A percentile compares a stretch with the other conserved stretches of the same genome.
These are phyloP conservation scores for Acrocephalus arundinaceus DNA, from an alignment of 2,113 vertebrate species.

Conservation along the genomic window DNA sequence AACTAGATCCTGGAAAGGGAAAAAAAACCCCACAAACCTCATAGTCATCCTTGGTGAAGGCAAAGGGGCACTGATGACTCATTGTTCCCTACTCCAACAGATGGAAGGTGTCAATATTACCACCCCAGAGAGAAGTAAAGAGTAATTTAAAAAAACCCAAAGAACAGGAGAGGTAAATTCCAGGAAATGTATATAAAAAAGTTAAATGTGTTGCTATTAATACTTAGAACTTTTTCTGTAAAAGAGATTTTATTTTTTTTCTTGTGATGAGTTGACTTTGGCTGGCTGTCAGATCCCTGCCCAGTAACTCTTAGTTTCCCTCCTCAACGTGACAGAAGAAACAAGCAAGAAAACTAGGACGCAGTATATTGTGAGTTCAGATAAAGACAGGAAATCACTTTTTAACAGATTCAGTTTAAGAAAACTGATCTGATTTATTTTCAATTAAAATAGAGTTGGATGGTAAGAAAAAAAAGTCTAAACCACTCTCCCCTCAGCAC, in stretches of 20 bases:
- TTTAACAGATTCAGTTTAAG: neutral
- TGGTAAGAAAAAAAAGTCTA: neutral
- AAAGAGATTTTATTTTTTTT: neutral
- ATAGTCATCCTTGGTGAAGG: neutral
- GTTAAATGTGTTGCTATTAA: neutral
- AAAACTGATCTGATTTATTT: neutral
- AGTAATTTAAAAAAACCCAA: neutral
- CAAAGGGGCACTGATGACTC: neutral
- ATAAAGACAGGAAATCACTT: neutral
- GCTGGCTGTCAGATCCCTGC: neutral
- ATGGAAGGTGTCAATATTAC: neutral
- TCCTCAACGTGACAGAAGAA: neutral
- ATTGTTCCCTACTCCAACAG: neutral
- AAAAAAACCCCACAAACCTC: neutral
- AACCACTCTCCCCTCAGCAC: neutral
- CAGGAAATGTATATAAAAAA: neutral
- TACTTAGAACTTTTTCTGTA: neutral
- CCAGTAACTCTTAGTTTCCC: neutral
- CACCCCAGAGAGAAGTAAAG: neutral
- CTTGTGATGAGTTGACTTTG: neutral
- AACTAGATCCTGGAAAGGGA: neutral
- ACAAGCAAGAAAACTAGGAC: neutral
- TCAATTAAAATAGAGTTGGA: neutral
- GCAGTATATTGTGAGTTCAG: neutral
- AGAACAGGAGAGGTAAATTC: neutral